phyloP scores from a whole-genome alignment of 1,140 invertebrate species.

The Trachymyrmex septentrionalis region DNA sequence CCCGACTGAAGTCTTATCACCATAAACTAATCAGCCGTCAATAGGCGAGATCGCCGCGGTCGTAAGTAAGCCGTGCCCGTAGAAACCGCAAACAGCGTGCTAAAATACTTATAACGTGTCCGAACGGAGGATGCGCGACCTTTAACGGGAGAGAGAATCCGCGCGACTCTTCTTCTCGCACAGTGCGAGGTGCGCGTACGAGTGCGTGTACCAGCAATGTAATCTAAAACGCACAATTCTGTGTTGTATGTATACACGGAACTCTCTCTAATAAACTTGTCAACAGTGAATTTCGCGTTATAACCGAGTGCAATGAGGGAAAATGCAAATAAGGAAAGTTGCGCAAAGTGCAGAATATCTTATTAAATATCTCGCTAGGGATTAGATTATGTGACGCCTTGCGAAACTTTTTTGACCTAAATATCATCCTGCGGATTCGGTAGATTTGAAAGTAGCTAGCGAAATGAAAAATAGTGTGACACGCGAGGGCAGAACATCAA shows the following conservation, averaged over 20 bases:
- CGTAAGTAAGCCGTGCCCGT: conserved; percentile 49
- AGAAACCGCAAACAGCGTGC: conserved; percentile 60
- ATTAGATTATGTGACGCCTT: conserved; percentile 15
- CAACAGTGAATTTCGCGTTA: conserved; percentile 79
- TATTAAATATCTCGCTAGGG: conserved; percentile 6
- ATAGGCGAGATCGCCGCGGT: conserved; percentile 60
- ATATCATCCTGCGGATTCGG: neutral
- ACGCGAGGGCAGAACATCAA: neutral
- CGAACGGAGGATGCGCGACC: conserved; percentile 62
- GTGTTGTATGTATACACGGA: conserved; percentile 56
- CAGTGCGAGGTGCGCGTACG: conserved; percentile 19
- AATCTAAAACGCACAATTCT: conserved; percentile 63
- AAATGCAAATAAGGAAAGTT: conserved; percentile 49
- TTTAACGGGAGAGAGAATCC: conserved; percentile 61
- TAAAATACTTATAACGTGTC: conserved; percentile 60
- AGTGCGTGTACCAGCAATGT: conserved; percentile 33
- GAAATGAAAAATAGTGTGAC: conserved; percentile 32
- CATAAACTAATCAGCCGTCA: conserved; percentile 77
- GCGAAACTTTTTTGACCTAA: neutral
- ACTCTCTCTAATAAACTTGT: conserved; percentile 81
- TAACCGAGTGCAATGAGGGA: conserved; percentile 31
- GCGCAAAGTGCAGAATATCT: neutral
- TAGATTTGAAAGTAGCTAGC: conserved; percentile 43
- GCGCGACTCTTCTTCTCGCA: conserved; percentile 21
- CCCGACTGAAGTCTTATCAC: conserved; percentile 72